Evolutionary conservation across 2,797 vertebrate species (phyloP).

Genomic region (Arnoldichthys spilopterus): DNA sequence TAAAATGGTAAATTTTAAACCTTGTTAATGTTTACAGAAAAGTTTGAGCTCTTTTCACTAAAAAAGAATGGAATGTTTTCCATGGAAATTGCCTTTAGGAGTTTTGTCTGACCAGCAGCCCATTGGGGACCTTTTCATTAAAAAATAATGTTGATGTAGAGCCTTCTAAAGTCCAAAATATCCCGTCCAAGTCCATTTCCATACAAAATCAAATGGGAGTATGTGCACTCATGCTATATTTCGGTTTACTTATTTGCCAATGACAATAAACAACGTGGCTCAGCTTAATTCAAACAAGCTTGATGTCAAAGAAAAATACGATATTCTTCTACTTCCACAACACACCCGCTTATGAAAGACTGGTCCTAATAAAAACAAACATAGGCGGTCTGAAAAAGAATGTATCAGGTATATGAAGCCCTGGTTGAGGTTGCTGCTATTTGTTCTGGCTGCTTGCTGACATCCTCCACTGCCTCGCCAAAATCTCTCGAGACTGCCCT

Average conservation of each 20-base stretch:
- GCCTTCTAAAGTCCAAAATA: background rate
- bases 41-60: no score
- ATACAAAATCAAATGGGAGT: background rate
- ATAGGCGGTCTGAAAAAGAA: slow-evolving; percentile 28
- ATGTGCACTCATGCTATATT: background rate
- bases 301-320: slow-evolving; percentile 4
- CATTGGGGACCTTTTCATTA: background rate
- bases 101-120: background rate
- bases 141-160: background rate
- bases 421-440: slow-evolving; percentile 19
- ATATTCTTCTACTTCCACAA: background rate
- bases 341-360: background rate
- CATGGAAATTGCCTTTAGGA: background rate
- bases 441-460: slow-evolving; percentile 31
- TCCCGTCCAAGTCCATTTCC: background rate
- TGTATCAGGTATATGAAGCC: slow-evolving; percentile 14
- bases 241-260: background rate
- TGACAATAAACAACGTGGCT: background rate
- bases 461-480: background rate
- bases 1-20: no score
- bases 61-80: no score
- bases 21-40: no score
- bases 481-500: slow-evolving; percentile 12
- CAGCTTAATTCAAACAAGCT: background rate
- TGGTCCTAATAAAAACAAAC: background rate